A percentile compares a stretch with the other conserved stretches of the same genome.
These are phyloP conservation scores for Orientallactaga bullata DNA, from an alignment of 2,113 vertebrate genomes.

Conservation along the genomic window DNA sequence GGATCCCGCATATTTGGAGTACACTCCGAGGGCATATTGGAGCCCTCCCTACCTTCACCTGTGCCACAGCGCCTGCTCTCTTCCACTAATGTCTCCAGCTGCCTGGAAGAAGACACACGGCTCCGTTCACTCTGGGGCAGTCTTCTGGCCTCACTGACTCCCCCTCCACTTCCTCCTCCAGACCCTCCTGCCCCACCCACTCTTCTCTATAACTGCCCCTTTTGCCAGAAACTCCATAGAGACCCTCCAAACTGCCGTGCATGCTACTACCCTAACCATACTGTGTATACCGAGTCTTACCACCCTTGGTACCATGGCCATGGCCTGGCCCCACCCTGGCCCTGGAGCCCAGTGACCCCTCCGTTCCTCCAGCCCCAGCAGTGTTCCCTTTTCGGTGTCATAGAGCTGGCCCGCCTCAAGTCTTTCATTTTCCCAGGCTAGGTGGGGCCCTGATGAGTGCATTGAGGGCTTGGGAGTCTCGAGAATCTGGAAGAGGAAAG, in stretches of 20 bases:
- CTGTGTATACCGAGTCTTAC: constrained; percentile 41
- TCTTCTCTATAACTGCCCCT: constrained; percentile 80
- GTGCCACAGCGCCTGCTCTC: constrained; percentile 58
- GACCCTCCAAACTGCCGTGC: constrained; percentile 61
- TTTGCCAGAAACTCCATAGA: constrained; percentile 84
- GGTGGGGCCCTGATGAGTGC: not conserved
- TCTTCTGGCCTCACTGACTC: constrained; percentile 89
- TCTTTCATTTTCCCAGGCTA: constrained; percentile 89
- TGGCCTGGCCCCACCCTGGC: constrained; percentile 52
- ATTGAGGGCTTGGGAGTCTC: constrained; percentile 52
- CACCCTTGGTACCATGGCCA: constrained; percentile 24
- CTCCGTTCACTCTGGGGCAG: constrained; percentile 91
- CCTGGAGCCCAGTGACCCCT: not conserved
- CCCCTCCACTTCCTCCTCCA: constrained; percentile 75
- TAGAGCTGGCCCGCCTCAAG: constrained; percentile 87
- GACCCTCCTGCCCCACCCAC: constrained; percentile 33
- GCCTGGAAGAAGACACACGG: constrained; percentile 69
- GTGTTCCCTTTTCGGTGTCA: constrained; percentile 83
- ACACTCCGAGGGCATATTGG: constrained; percentile 57
- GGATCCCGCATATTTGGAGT: constrained; percentile 50
- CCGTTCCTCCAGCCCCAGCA: constrained; percentile 84
- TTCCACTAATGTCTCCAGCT: constrained; percentile 78
- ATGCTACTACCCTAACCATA: constrained; percentile 88
- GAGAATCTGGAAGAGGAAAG: constrained; percentile 60
- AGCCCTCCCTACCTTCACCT: constrained; percentile 49